phyloP scores from a whole-genome alignment of 2,888 invertebrate genomes.

The Drosophila putrida region DNA sequence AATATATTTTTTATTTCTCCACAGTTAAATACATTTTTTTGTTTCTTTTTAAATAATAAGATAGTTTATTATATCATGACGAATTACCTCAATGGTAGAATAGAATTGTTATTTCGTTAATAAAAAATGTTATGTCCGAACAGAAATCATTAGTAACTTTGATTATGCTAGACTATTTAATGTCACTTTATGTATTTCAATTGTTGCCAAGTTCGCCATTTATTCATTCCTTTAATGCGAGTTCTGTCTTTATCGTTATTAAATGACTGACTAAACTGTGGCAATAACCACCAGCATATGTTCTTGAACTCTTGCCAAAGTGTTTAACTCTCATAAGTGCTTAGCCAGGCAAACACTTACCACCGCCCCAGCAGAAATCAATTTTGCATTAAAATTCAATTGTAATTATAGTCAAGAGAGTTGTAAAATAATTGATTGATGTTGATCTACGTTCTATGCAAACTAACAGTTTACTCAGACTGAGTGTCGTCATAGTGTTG shows the following conservation, averaged over 20 bases:
- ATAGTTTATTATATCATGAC: background rate
- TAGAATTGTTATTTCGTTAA: background rate
- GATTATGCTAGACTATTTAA: background rate
- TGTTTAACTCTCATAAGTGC: conserved; percentile 55
- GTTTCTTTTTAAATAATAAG: background rate
- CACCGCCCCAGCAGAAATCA: conserved; percentile 20
- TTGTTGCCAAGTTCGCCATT: conserved; percentile 7
- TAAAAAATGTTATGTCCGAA: background rate
- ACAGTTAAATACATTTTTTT: no score
- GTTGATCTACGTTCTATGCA: conserved; percentile 26
- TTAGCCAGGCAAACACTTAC: conserved; percentile 40
- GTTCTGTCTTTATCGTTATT: conserved; percentile 20
- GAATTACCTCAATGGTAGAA: background rate
- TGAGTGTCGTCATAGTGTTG: conserved; percentile 6
- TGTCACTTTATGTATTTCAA: conserved; percentile 7
- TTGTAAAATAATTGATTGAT: conserved; percentile 43
- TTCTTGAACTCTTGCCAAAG: conserved; percentile 63
- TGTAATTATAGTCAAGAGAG: conserved; percentile 57
- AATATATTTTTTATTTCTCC: background rate
- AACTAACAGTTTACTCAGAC: conserved; percentile 8
- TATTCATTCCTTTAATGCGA: conserved; percentile 10
- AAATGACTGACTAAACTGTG: conserved; percentile 52
- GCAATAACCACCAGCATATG: conserved; percentile 64
- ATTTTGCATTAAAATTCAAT: conserved; percentile 49
- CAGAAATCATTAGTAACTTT: background rate